phyloP scores from a whole-genome alignment of 1,140 invertebrate species.

The Drosophila prosaltans region DNA sequence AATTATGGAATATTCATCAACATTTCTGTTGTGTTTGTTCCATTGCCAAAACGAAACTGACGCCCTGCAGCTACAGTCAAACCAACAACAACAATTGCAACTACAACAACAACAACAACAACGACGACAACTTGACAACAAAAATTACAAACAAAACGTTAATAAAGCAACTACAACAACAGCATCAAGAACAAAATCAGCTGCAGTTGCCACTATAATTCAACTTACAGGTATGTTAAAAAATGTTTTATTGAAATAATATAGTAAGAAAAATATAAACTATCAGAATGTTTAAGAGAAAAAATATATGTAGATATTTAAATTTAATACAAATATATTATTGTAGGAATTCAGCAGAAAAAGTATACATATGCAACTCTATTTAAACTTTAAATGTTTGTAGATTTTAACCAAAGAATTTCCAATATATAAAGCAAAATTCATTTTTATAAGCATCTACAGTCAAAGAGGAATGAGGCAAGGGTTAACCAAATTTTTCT shows the following conservation, averaged over 20 bases:
- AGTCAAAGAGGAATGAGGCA: no score
- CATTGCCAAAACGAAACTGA: slow-evolving; percentile 69
- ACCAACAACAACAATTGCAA: slow-evolving; percentile 38
- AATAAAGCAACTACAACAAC: slow-evolving; percentile 32
- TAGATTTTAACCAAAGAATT: no score
- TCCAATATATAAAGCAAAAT: no score
- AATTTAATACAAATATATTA: no score
- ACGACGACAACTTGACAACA: slow-evolving; percentile 25
- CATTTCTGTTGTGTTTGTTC: slow-evolving; percentile 75
- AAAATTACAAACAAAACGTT: slow-evolving; percentile 20
- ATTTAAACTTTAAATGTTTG: no score
- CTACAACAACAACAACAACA: slow-evolving; percentile 45
- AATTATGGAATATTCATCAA: slow-evolving; percentile 81
- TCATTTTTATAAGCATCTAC: no score
- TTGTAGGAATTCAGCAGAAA: no score
- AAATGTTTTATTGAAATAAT: background rate
- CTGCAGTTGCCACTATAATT: slow-evolving; percentile 28
- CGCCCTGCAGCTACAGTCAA: slow-evolving; percentile 61
- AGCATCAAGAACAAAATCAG: slow-evolving; percentile 32
- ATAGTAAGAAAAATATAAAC: background rate
- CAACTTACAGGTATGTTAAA: slow-evolving; percentile 55
- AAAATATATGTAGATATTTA: no score
- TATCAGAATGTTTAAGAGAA: no score
- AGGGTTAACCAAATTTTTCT: no score
- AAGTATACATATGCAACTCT: no score